Conservation (phyloP, 2,113 vertebrate species). For the Neofelis nebulosa region DNA sequence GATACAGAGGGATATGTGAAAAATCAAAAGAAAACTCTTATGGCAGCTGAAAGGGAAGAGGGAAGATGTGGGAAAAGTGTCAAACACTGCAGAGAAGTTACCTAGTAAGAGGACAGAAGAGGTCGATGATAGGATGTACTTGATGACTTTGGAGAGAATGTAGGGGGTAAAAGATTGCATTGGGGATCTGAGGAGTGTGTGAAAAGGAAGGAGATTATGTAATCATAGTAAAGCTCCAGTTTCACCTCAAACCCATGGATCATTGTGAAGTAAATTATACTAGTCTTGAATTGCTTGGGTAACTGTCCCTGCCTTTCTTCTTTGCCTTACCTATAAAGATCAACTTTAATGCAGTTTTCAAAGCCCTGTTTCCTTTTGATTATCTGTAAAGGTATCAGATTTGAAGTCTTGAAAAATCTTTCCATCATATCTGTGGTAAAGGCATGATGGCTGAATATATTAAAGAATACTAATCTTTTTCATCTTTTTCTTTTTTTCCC, state of each 20-base stretch:
- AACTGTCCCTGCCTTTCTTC: not conserved
- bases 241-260: not conserved
- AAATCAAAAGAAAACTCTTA: not conserved
- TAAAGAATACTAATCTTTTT: constrained; percentile 57
- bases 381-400: not conserved
- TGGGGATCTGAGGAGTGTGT: not conserved
- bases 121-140: not conserved
- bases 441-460: constrained; percentile 8
- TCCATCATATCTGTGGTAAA: not conserved
- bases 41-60: not conserved
- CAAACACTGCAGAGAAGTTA: not conserved
- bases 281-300: constrained; percentile 38
- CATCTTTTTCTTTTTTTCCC: not conserved
- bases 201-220: not conserved
- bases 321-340: constrained; percentile 24
- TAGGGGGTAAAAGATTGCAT: not conserved
- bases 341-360: constrained; percentile 27
- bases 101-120: not conserved
- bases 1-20: not conserved
- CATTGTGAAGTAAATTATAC: constrained; percentile 36
- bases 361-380: constrained; percentile 46
- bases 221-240: not conserved
- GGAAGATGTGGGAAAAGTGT: not conserved
- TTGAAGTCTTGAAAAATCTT: constrained; percentile 59
- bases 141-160: not conserved